phyloP scores from a whole-genome alignment of 2,888 invertebrate species.

The Andrena camellia region DNA sequence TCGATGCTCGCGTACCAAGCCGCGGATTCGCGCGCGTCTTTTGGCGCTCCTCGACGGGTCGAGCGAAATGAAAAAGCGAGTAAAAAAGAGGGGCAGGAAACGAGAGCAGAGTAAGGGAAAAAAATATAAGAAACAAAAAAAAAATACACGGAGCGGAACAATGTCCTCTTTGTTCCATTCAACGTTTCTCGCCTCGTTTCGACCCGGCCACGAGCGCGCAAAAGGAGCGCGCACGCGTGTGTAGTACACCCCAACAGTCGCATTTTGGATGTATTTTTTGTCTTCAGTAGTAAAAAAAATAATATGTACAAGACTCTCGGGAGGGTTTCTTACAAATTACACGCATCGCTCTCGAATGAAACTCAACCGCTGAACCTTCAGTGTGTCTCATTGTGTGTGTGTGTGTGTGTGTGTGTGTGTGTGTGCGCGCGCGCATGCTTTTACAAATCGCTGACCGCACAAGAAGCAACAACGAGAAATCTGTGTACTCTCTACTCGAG shows the following conservation, averaged over 20 bases:
- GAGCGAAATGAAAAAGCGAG: background rate
- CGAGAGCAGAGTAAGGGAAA: background rate
- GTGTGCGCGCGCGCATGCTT: no score
- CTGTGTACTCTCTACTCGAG: background rate
- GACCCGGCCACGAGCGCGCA: constrained; percentile 2
- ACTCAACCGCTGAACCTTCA: constrained; percentile 32
- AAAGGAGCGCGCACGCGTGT: background rate
- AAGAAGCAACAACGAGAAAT: constrained; percentile 16
- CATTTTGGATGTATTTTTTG: background rate
- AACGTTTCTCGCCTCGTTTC: constrained; percentile 7
- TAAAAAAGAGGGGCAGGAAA: background rate
- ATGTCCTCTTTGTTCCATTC: constrained; percentile 38
- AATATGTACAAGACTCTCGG: constrained; percentile 51
- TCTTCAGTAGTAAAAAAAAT: constrained; percentile 48
- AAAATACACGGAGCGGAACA: background rate
- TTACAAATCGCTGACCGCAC: constrained; percentile 14
- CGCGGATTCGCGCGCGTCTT: background rate
- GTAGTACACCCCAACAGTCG: constrained; percentile 3
- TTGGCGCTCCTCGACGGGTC: background rate
- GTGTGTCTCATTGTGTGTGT: background rate
- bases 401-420: background rate
- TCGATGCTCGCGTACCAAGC: background rate
- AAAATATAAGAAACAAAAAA: background rate
- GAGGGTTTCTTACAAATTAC: constrained; percentile 33
- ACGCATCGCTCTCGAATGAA: constrained; percentile 31